Percentiles rank a stretch among this genome's conserved stretches.
Evolutionary conservation across 2,113 vertebrate genomes (phyloP).

Genomic region (Heterocephalus glaber): DNA sequence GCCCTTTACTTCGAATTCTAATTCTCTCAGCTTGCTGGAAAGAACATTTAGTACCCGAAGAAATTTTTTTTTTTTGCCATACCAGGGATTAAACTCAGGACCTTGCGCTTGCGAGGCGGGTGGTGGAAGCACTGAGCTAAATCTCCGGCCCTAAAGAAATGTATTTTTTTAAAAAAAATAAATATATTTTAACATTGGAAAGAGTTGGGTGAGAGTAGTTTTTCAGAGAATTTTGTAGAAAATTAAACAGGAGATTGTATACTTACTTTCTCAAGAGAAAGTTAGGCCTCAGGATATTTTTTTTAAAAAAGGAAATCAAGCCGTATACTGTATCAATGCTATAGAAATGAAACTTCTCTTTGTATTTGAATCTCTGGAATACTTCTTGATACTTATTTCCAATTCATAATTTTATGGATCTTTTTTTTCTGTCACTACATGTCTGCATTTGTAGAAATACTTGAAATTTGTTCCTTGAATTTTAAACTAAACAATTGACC

Average conservation of each 20-base stretch:
- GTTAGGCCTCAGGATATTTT: background rate
- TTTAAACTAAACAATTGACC: background rate
- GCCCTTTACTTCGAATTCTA: constrained; percentile 17
- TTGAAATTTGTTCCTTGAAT: constrained; percentile 17
- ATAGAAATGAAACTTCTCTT: constrained; percentile 23
- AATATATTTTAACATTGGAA: constrained; percentile 12
- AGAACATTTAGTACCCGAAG: constrained; percentile 2
- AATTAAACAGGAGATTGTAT: background rate
- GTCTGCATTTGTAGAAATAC: constrained; percentile 28
- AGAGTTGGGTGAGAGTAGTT: background rate
- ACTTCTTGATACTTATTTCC: constrained; percentile 24
- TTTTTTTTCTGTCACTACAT: constrained; percentile 2
- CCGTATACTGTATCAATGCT: background rate
- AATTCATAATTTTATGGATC: constrained; percentile 33
- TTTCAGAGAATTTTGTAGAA: background rate
- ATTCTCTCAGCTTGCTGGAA: constrained; percentile 9
- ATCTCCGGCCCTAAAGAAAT: constrained; percentile 30
- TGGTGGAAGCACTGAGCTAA: no score
- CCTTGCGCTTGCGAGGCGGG: no score
- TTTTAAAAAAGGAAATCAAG: constrained; percentile 20
- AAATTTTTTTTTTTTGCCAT: background rate
- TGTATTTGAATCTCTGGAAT: constrained; percentile 5
- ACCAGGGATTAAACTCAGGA: no score
- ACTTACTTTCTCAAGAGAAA: constrained; percentile 52
- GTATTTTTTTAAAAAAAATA: background rate